These are phyloP conservation scores for Dendroctonus ponderosae DNA, from an alignment of 1,140 invertebrate species.

Conservation along the genomic window DNA sequence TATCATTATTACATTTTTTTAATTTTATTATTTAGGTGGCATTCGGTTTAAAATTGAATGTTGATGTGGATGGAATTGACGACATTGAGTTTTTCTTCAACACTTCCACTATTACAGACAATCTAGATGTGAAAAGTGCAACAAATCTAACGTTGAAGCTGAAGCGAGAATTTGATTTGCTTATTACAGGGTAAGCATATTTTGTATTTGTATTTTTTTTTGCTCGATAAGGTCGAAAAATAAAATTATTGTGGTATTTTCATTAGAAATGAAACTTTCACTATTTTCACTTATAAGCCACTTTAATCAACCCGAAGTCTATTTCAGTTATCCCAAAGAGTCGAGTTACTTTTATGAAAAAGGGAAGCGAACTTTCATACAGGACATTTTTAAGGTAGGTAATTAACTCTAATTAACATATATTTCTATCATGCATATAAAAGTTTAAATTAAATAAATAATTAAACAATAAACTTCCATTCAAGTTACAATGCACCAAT, in stretches of 20 bases:
- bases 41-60: slow-evolving; percentile 48
- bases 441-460: slow-evolving; percentile 2
- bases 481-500: neutral
- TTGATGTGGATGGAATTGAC: slow-evolving; percentile 38
- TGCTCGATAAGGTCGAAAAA: too few species aligned
- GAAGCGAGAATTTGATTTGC: slow-evolving; percentile 45
- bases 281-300: neutral
- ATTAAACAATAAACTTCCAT: neutral
- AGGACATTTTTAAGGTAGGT: slow-evolving; percentile 32
- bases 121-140: slow-evolving; percentile 35
- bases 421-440: neutral
- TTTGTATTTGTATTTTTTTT: slow-evolving; percentile 29
- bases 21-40: slow-evolving; percentile 42
- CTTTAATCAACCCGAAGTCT: slow-evolving; percentile 9
- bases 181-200: slow-evolving; percentile 45
- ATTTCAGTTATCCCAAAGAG: slow-evolving; percentile 48
- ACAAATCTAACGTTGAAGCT: slow-evolving; percentile 43
- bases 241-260: slow-evolving; percentile 7
- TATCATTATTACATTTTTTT: too few species aligned
- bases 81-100: slow-evolving; percentile 10
- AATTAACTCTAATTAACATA: neutral
- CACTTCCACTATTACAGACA: slow-evolving; percentile 14
- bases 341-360: slow-evolving; percentile 41
- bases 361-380: slow-evolving; percentile 26
- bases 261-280: neutral